These are phyloP conservation scores for Halcyon chelicuti DNA, from an alignment of 2,797 vertebrate genomes.

Conservation along the genomic window DNA sequence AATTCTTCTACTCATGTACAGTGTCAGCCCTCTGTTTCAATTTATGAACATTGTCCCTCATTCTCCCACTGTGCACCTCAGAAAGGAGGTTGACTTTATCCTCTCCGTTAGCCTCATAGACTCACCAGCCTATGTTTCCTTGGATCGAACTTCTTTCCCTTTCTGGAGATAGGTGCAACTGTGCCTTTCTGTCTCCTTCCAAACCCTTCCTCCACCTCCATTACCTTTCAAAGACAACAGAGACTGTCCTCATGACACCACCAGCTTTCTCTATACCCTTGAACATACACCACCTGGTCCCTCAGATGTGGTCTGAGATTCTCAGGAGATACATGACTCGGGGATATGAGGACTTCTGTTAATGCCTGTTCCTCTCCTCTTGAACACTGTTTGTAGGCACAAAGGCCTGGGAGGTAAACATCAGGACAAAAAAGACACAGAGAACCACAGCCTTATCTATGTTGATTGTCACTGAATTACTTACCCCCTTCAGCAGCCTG, in stretches of 20 bases:
- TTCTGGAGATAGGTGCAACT: background rate
- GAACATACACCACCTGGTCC: background rate
- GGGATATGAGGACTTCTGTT: background rate
- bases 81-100: background rate
- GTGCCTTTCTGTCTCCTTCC: background rate
- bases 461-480: background rate
- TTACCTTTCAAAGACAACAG: background rate
- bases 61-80: background rate
- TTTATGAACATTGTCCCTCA: background rate
- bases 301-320: background rate
- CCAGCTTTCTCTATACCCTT: background rate
- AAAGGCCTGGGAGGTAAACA: background rate
- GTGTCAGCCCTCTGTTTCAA: background rate
- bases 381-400: background rate
- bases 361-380: background rate
- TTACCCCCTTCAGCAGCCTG: background rate
- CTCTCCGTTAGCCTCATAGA: background rate
- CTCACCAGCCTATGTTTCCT: background rate
- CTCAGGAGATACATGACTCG: background rate
- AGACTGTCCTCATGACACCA: background rate
- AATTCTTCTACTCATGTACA: background rate
- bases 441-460: background rate
- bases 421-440: background rate
- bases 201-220: background rate
- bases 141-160: background rate